phyloP scores from a whole-genome alignment of 2,888 invertebrate species.

The Venustoraphidia nigricollis region DNA sequence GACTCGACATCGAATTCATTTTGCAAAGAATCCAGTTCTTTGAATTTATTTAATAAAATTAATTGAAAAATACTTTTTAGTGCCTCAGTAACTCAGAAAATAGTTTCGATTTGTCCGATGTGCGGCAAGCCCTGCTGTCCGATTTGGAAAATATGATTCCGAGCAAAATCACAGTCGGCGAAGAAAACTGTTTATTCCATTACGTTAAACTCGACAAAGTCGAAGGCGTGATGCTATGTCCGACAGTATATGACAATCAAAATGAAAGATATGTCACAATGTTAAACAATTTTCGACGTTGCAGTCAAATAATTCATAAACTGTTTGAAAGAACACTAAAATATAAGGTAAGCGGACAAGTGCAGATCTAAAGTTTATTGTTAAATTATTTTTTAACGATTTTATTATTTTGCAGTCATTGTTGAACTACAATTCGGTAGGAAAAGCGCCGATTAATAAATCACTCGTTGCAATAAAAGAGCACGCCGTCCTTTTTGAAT shows the following conservation, averaged over 20 bases:
- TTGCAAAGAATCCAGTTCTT: no score
- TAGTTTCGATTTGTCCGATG: slow-evolving; percentile 50
- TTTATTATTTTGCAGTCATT: slow-evolving; percentile 22
- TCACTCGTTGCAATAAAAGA: slow-evolving; percentile 69
- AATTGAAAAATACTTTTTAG: slow-evolving; percentile 24
- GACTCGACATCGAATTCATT: no score
- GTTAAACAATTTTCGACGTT: slow-evolving; percentile 51
- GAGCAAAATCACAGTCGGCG: slow-evolving; percentile 46
- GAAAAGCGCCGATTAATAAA: slow-evolving; percentile 42
- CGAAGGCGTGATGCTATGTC: slow-evolving; percentile 55
- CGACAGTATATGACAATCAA: slow-evolving; percentile 28
- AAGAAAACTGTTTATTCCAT: slow-evolving; percentile 58
- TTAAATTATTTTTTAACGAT: background rate
- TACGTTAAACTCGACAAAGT: slow-evolving; percentile 57
- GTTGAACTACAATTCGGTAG: slow-evolving; percentile 26
- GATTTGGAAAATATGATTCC: slow-evolving; percentile 50
- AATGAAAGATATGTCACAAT: slow-evolving; percentile 38
- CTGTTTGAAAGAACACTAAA: slow-evolving; percentile 53
- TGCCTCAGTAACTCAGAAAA: slow-evolving; percentile 47
- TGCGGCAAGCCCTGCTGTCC: slow-evolving; percentile 53
- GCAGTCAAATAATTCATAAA: slow-evolving; percentile 56
- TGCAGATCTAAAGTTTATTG: no score
- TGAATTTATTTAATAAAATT: background rate
- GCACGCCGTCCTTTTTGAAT: slow-evolving; percentile 64
- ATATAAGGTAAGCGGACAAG: slow-evolving; percentile 31